A percentile compares a stretch with the other conserved stretches of the same genome.
These are phyloP conservation scores for Centropus unirufus DNA, from an alignment of 2,113 vertebrate genomes.

Conservation along the genomic window DNA sequence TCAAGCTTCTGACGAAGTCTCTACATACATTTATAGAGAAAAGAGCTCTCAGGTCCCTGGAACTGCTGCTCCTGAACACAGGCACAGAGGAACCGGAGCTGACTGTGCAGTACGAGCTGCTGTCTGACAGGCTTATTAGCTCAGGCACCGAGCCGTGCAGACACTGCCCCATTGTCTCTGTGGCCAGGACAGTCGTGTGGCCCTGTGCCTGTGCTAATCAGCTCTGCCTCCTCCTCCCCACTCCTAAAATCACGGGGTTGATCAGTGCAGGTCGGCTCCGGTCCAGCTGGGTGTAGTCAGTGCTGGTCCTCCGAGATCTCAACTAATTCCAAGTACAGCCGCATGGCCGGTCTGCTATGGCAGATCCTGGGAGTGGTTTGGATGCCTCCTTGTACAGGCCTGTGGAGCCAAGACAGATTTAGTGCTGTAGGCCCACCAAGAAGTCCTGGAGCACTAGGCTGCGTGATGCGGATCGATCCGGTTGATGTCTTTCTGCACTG, in stretches of 20 bases:
- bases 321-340: background rate
- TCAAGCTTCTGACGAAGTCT: background rate
- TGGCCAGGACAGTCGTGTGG: background rate
- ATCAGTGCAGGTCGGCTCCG: accelerated
- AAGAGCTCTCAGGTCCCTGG: background rate
- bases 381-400: accelerated
- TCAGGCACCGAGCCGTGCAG: background rate
- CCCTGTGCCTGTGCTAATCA: background rate
- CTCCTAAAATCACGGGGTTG: background rate
- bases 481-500: background rate
- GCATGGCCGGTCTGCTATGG: accelerated
- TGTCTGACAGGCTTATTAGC: background rate
- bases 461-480: background rate
- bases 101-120: background rate
- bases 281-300: background rate
- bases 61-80: background rate
- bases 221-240: background rate
- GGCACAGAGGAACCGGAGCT: accelerated
- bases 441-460: background rate
- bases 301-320: background rate
- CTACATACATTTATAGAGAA: accelerated
- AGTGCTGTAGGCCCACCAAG: accelerated
- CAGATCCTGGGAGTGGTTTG: background rate
- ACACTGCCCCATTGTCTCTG: background rate
- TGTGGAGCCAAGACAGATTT: background rate